These are phyloP conservation scores for Sinohyriopsis cumingii DNA, from an alignment of 2,888 invertebrate genomes.

Conservation along the genomic window DNA sequence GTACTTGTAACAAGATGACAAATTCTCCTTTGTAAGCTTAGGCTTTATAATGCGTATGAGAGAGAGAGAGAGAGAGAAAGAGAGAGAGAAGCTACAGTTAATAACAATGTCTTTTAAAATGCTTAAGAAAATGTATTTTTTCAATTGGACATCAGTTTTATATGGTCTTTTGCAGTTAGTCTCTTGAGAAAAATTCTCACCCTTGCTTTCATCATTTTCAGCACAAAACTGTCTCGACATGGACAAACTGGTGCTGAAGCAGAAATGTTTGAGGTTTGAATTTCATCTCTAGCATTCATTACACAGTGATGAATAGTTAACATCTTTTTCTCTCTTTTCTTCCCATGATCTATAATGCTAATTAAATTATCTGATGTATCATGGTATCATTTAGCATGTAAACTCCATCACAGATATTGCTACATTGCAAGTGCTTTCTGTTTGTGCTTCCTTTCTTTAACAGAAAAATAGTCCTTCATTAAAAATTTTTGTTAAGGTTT, in stretches of 20 bases:
- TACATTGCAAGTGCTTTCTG: not conserved
- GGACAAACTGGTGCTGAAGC: conserved; percentile 64
- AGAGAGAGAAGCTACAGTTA: no score
- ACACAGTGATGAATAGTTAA: not conserved
- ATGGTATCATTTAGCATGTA: not conserved
- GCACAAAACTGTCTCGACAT: conserved; percentile 58
- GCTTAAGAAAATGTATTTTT: no score
- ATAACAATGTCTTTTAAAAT: no score
- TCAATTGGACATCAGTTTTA: not conserved
- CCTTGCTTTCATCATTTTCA: conserved; percentile 28
- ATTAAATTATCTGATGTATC: no score
- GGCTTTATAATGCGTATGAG: no score
- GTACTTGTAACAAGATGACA: no score
- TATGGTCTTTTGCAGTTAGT: not conserved
- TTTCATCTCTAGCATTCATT: not conserved
- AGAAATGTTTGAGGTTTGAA: conserved; percentile 63
- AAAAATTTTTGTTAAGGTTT: no score
- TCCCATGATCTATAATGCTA: no score
- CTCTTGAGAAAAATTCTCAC: not conserved
- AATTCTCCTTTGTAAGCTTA: no score
- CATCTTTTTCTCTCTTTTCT: no score
- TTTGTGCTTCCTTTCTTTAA: not conserved
- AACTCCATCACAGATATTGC: not conserved
- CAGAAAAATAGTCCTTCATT: no score
- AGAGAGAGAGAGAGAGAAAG: no score